Conservation (phyloP, 2,888 invertebrate genomes). For the Holacanthella duospinosa region DNA sequence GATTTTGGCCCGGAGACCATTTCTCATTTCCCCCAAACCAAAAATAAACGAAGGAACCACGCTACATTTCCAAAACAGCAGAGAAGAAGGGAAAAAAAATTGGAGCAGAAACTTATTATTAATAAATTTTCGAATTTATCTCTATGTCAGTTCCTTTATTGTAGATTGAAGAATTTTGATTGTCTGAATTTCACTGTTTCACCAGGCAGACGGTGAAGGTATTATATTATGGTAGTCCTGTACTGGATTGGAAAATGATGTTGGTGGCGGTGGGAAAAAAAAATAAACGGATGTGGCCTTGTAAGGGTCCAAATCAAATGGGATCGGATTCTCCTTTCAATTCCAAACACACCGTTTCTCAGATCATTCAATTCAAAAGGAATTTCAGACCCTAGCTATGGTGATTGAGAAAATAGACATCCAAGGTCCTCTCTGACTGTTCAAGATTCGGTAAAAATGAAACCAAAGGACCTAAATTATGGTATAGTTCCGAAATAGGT, state of each 20-base stretch:
- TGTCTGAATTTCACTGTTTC: neutral
- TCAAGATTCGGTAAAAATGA: too few species aligned
- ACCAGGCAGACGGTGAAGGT: neutral
- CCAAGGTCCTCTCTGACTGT: too few species aligned
- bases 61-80: neutral
- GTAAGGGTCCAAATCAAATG: too few species aligned
- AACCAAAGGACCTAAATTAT: too few species aligned
- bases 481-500: too few species aligned
- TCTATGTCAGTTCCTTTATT: neutral
- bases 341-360: too few species aligned
- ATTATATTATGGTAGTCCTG: neutral
- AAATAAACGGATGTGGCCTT: too few species aligned
- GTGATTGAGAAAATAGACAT: too few species aligned
- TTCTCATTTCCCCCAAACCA: neutral
- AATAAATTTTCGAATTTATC: neutral
- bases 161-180: neutral
- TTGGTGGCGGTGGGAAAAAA: neutral
- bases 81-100: neutral
- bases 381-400: too few species aligned
- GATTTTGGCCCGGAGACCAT: too few species aligned
- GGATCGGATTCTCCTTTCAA: too few species aligned
- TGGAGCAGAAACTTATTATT: neutral
- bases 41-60: neutral
- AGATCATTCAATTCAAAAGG: too few species aligned
- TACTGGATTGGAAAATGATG: neutral